These are phyloP conservation scores for Eurypyga helias DNA, from an alignment of 2,113 vertebrate genomes.

Conservation along the genomic window DNA sequence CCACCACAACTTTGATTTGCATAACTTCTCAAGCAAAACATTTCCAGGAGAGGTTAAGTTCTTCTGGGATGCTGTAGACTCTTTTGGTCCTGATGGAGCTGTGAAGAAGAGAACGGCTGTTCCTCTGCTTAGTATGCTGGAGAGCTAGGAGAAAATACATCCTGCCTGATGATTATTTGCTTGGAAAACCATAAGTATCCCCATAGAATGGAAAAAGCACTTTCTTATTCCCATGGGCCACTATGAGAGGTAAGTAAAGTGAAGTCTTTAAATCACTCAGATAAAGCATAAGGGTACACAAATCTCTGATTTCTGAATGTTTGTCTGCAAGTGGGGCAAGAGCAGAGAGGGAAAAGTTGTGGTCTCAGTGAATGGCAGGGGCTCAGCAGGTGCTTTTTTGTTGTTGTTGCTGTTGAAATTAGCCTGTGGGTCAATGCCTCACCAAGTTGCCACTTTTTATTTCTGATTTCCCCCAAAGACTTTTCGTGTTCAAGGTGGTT, in stretches of 20 bases:
- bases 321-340: background rate
- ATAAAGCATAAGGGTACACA: background rate
- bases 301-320: background rate
- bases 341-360: background rate
- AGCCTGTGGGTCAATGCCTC: background rate
- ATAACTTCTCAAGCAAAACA: background rate
- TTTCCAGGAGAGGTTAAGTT: background rate
- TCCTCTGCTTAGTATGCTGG: background rate
- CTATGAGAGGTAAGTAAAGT: background rate
- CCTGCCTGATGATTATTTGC: background rate
- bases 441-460: background rate
- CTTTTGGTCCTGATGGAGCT: background rate
- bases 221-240: background rate
- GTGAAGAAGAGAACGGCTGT: background rate
- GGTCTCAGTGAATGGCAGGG: background rate
- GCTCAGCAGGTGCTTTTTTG: background rate
- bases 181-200: background rate
- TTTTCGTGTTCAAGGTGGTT: background rate
- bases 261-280: background rate
- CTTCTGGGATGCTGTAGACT: background rate
- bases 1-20: background rate
- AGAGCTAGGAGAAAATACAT: background rate
- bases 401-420: background rate
- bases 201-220: background rate
- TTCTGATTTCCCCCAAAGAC: background rate